Conservation (phyloP, 1,140 invertebrate genomes). For the Uloborus diversus region DNA sequence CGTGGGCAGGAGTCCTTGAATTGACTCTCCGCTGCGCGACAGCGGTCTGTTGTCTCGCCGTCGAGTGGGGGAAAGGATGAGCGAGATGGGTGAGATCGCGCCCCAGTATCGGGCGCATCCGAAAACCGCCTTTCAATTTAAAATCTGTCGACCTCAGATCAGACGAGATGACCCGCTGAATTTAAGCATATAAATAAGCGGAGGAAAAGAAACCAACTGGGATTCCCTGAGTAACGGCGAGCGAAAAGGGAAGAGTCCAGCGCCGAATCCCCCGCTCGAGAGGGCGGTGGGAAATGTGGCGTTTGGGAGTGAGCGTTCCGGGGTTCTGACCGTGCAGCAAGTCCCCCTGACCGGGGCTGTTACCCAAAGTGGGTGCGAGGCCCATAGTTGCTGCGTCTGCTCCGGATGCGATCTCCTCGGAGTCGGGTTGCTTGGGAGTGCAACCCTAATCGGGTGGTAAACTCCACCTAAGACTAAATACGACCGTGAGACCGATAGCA, state of each 20-base stretch:
- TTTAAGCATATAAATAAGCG: constrained; percentile 91
- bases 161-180: constrained; percentile 80
- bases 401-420: constrained; percentile 73
- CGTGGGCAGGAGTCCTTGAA: too few relatives aligned
- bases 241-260: constrained; percentile 82
- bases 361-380: constrained; percentile 73
- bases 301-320: constrained; percentile 70
- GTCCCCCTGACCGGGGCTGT: constrained; percentile 69
- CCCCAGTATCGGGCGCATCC: too few relatives aligned
- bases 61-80: too few relatives aligned
- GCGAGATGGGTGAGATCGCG: too few relatives aligned
- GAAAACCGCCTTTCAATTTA: too few relatives aligned
- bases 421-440: constrained; percentile 43
- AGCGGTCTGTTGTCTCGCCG: too few relatives aligned
- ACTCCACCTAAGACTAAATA: constrained; percentile 90
- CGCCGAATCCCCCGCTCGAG: constrained; percentile 68
- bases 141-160: constrained; percentile 74
- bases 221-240: constrained; percentile 88
- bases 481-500: constrained; percentile 79
- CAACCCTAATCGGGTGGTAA: constrained; percentile 76
- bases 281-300: constrained; percentile 73
- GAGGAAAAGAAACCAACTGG: constrained; percentile 92
- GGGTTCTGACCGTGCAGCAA: constrained; percentile 51
- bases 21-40: too few relatives aligned
- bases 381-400: constrained; percentile 73